Conservation (phyloP, 2,797 vertebrate genomes). For the Crocidura indochinensis region DNA sequence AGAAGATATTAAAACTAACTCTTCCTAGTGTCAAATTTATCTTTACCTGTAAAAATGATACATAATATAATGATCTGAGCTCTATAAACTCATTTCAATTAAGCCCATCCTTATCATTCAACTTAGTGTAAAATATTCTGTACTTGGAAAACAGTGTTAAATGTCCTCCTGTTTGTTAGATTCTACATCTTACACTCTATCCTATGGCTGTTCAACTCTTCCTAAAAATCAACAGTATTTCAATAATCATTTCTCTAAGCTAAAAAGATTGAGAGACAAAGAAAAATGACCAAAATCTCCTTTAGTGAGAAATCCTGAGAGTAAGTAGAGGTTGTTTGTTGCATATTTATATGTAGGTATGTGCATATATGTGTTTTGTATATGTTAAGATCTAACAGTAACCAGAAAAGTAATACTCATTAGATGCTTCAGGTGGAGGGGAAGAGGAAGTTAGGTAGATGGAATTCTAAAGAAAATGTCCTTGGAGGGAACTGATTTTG, state of each 20-base stretch:
- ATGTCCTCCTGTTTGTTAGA: not conserved
- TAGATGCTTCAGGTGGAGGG: not conserved
- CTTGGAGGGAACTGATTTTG: not conserved
- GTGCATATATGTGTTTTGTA: not conserved
- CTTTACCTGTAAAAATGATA: not conserved
- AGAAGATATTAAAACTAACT: slow-evolving; percentile 32
- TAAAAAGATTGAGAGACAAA: not conserved
- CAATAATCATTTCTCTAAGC: not conserved
- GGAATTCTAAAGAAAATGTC: not conserved
- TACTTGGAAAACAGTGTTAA: too few relatives aligned
- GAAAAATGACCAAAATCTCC: not conserved
- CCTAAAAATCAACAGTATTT: not conserved
- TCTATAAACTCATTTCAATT: not conserved
- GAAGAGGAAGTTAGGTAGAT: not conserved
- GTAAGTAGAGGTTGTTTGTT: not conserved
- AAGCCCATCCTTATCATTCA: slow-evolving; percentile 18
- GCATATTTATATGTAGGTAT: not conserved
- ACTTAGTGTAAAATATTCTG: not conserved
- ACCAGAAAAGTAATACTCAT: not conserved
- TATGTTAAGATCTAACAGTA: not conserved
- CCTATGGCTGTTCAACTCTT: not conserved
- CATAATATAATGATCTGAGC: not conserved
- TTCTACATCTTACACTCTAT: not conserved
- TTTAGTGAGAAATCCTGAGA: not conserved
- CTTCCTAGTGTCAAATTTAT: not conserved